A percentile compares a stretch with the other conserved stretches of the same genome.
These are phyloP conservation scores for Apaloderma vittatum DNA, from an alignment of 2,113 vertebrate genomes.

Conservation along the genomic window DNA sequence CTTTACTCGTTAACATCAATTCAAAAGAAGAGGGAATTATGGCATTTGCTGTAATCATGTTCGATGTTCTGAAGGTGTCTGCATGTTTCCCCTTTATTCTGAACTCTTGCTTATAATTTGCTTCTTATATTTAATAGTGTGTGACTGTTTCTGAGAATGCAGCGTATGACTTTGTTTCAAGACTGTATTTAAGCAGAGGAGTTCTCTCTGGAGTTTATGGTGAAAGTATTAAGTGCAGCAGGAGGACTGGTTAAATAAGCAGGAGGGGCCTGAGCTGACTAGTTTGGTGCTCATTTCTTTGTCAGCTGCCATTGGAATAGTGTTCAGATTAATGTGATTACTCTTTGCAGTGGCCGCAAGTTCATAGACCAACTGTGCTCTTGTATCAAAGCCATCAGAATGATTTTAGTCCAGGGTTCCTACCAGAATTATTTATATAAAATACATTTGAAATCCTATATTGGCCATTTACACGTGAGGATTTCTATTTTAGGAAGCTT, in stretches of 20 bases:
- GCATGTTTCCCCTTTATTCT: not conserved
- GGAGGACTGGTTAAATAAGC: conserved; percentile 23
- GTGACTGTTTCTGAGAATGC: not conserved
- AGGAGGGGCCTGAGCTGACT: not conserved
- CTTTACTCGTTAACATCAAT: conserved; percentile 44
- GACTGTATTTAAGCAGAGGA: not conserved
- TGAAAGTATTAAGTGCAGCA: not conserved
- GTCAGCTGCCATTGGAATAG: conserved; percentile 39
- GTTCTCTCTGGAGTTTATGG: not conserved
- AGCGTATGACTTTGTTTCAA: not conserved
- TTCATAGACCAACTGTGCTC: conserved; percentile 56
- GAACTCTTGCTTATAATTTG: conserved; percentile 25
- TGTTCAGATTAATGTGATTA: conserved; percentile 39
- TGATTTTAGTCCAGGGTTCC: conserved; percentile 47
- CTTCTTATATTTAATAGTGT: not conserved
- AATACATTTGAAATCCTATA: conserved; percentile 64
- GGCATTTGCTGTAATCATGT: conserved; percentile 39
- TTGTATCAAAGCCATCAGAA: conserved; percentile 52
- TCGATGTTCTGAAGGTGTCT: conserved; percentile 12
- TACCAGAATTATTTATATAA: conserved; percentile 64
- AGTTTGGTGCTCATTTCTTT: conserved; percentile 39
- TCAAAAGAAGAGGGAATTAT: not conserved
- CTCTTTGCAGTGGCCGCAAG: conserved; percentile 13
- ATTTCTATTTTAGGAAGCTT: conserved; percentile 66
- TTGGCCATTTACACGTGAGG: conserved; percentile 59